Percentiles rank a stretch among this genome's conserved stretches.
Conservation (phyloP, 2,888 invertebrate genomes). For the Melolontha melolontha region DNA sequence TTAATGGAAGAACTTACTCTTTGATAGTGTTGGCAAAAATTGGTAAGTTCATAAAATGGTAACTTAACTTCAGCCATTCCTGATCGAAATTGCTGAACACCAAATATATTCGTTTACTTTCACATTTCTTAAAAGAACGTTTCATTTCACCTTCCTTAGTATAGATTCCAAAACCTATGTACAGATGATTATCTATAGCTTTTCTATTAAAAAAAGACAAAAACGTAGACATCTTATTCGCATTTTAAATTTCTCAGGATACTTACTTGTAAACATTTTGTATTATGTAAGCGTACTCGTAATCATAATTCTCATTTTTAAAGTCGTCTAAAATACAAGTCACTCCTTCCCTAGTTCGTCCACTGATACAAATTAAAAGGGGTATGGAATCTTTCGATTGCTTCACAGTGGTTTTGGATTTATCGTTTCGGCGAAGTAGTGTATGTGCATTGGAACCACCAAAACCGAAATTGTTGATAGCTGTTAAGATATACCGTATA, state of each 20-base stretch:
- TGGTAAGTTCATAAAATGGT: slow-evolving; percentile 17
- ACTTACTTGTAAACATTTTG: slow-evolving; percentile 46
- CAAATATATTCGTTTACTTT: background rate
- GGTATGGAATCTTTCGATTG: slow-evolving; percentile 75
- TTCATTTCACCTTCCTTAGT: background rate
- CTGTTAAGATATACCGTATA: slow-evolving; percentile 1
- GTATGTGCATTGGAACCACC: slow-evolving; percentile 88
- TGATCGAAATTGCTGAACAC: background rate
- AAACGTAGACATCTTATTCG: no score
- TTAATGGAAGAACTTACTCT: background rate
- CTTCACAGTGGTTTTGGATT: slow-evolving; percentile 71
- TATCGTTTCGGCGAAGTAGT: slow-evolving; percentile 71
- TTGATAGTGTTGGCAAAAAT: slow-evolving; percentile 23
- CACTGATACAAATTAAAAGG: slow-evolving; percentile 79
- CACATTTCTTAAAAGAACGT: background rate
- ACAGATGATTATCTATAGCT: slow-evolving; percentile 54
- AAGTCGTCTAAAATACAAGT: slow-evolving; percentile 73
- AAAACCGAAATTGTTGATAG: slow-evolving; percentile 89
- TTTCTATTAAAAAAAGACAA: background rate
- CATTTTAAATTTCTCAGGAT: slow-evolving; percentile 68
- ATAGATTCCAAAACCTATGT: background rate
- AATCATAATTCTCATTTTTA: slow-evolving; percentile 64
- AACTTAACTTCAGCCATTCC: slow-evolving; percentile 2
- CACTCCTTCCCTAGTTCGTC: slow-evolving; percentile 82
- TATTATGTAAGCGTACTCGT: slow-evolving; percentile 54